Evolutionary conservation across 2,888 invertebrate genomes (phyloP).

Genomic region (Hypsopygia costalis): DNA sequence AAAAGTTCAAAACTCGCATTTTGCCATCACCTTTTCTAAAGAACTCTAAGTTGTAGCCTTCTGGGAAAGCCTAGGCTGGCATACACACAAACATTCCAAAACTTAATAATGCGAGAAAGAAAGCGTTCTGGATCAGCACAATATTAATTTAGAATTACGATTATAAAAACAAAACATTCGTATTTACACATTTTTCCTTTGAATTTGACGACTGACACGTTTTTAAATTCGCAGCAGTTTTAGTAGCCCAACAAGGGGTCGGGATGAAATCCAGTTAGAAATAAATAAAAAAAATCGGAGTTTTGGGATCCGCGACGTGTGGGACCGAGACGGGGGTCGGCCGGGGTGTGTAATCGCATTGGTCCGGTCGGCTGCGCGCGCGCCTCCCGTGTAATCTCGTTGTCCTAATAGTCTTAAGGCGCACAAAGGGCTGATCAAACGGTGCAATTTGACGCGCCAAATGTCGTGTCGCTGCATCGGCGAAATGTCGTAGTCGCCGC

Average conservation of each 20-base stretch:
- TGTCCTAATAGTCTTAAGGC: constrained; percentile 72
- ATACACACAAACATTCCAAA: too few relatives aligned
- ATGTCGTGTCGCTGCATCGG: constrained; percentile 37
- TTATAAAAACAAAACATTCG: too few relatives aligned
- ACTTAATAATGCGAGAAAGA: too few relatives aligned
- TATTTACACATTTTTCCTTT: too few relatives aligned
- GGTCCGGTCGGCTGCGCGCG: constrained; percentile 59
- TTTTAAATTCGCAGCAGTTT: background rate
- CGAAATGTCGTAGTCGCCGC: constrained; percentile 58
- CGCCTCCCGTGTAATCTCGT: constrained; percentile 67
- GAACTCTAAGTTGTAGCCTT: too few relatives aligned
- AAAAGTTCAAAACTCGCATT: too few relatives aligned
- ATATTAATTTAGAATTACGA: too few relatives aligned
- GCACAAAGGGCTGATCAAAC: constrained; percentile 72
- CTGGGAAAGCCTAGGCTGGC: too few relatives aligned
- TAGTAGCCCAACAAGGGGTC: background rate
- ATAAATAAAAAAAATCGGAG: constrained; percentile 32
- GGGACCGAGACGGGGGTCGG: constrained; percentile 25
- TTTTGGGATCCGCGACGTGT: constrained; percentile 13
- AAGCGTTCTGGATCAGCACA: too few relatives aligned
- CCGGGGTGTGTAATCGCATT: constrained; percentile 55
- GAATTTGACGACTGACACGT: too few relatives aligned
- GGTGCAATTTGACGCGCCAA: constrained; percentile 69
- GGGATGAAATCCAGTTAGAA: constrained; percentile 47
- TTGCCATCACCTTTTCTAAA: too few relatives aligned